A percentile compares a stretch with the other conserved stretches of the same genome.
These are phyloP conservation scores for Limnephilus marmoratus DNA, from an alignment of 2,888 invertebrate species.

Conservation along the genomic window DNA sequence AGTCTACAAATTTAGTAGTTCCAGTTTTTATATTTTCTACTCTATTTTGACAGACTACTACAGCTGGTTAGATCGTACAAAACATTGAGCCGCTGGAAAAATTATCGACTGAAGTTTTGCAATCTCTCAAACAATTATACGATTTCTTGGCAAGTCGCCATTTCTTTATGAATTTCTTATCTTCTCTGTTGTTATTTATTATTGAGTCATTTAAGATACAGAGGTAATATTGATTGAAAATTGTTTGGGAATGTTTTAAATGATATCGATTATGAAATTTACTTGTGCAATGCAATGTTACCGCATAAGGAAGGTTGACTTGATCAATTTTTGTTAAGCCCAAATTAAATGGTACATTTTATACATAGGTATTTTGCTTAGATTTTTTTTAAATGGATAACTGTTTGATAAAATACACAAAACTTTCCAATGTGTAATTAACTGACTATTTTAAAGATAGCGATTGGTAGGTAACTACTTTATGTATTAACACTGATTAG, in stretches of 20 bases:
- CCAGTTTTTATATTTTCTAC: too few species aligned
- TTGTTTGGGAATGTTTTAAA: not conserved
- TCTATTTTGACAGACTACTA: too few species aligned
- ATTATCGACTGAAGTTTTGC: not conserved
- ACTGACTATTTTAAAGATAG: too few species aligned
- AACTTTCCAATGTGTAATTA: too few species aligned
- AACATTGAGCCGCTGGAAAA: not conserved
- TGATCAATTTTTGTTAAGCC: not conserved
- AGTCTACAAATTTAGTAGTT: too few species aligned
- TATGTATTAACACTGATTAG: too few species aligned
- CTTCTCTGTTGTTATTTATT: not conserved
- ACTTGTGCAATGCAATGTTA: not conserved
- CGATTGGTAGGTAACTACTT: too few species aligned
- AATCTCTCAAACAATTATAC: not conserved
- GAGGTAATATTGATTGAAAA: not conserved
- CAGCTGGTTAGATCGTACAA: not conserved
- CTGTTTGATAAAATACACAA: not conserved
- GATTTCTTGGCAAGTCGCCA: not conserved
- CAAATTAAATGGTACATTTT: not conserved
- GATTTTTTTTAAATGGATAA: not conserved
- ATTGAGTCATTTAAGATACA: not conserved
- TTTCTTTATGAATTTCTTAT: not conserved
- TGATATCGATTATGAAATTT: not conserved
- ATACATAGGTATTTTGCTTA: not conserved
- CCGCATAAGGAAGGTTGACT: constrained; percentile 13